Evolutionary conservation across 2,888 invertebrate species (phyloP).

Genomic region (Cyaniris semiargus): DNA sequence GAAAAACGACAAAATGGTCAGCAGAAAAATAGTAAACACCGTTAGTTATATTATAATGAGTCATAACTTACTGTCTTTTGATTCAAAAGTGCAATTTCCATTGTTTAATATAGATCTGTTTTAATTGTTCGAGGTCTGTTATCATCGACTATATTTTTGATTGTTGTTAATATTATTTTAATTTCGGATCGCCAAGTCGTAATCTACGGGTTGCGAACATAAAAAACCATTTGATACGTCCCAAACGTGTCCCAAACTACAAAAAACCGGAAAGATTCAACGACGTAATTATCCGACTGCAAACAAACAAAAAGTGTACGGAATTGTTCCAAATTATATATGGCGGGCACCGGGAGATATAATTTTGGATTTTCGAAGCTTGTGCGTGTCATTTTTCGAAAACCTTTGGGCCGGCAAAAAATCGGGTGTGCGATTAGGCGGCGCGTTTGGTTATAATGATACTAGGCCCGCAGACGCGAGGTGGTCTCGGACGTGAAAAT

Average conservation of each 20-base stretch:
- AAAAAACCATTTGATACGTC: slow-evolving; percentile 30
- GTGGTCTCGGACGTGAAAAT: background rate
- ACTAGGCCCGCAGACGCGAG: slow-evolving; percentile 15
- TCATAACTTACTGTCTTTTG: background rate
- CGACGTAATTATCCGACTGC: slow-evolving; percentile 52
- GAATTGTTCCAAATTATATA: slow-evolving; percentile 70
- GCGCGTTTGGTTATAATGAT: slow-evolving; percentile 45
- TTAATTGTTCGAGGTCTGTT: background rate
- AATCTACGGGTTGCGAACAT: background rate
- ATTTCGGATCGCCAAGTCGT: background rate
- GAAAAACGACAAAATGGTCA: no score
- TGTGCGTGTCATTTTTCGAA: slow-evolving; percentile 56
- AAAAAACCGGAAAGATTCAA: slow-evolving; percentile 43
- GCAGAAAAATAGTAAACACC: no score
- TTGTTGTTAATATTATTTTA: slow-evolving; percentile 5
- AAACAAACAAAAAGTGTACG: slow-evolving; percentile 55
- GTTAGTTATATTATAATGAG: no score
- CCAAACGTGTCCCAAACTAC: slow-evolving; percentile 36
- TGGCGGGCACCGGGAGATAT: slow-evolving; percentile 50
- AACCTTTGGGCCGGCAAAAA: slow-evolving; percentile 39
- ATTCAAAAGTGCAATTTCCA: background rate
- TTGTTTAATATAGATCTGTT: background rate
- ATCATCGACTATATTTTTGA: background rate
- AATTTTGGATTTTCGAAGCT: slow-evolving; percentile 50
- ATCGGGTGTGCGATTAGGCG: slow-evolving; percentile 42